Percentiles rank a stretch among this genome's conserved stretches.
Conservation (phyloP, 2,113 vertebrate species). For the Poeciliopsis prolifica region DNA sequence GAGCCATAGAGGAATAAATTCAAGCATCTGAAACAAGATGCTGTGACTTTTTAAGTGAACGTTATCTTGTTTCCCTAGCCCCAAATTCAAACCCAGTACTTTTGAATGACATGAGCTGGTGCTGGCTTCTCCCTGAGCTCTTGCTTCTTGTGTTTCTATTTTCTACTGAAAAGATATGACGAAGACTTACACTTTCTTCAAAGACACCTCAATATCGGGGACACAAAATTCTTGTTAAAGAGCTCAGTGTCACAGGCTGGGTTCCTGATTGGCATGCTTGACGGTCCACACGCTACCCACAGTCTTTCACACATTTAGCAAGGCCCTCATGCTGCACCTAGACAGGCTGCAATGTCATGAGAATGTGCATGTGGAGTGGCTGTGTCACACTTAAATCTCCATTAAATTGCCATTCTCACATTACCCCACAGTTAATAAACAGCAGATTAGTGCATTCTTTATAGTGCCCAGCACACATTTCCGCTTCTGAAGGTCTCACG, state of each 20-base stretch:
- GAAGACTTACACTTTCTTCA: conserved; percentile 40
- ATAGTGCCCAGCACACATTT: conserved; percentile 87
- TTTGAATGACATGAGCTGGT: conserved; percentile 74
- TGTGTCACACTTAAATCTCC: conserved; percentile 88
- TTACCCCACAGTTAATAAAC: conserved; percentile 95
- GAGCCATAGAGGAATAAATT: conserved; percentile 48
- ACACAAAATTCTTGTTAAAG: conserved; percentile 67
- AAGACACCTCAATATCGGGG: conserved; percentile 55
- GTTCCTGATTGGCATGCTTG: conserved; percentile 68
- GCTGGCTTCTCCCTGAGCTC: conserved; percentile 48
- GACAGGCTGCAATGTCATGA: conserved; percentile 69
- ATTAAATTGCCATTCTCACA: conserved; percentile 94
- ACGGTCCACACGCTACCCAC: conserved; percentile 70
- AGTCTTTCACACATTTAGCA: conserved; percentile 78
- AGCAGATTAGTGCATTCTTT: conserved; percentile 92
- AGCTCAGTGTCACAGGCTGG: conserved; percentile 59
- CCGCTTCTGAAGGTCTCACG: conserved; percentile 85
- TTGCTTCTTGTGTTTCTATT: conserved; percentile 34
- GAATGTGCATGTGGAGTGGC: conserved; percentile 75
- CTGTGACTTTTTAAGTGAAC: conserved; percentile 68
- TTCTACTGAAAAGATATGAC: conserved; percentile 49
- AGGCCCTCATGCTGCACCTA: conserved; percentile 78
- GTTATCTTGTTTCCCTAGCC: conserved; percentile 69
- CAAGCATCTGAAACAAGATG: conserved; percentile 66
- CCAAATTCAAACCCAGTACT: conserved; percentile 58